phyloP scores from a whole-genome alignment of 2,113 vertebrate species.

The Thinocorus orbignyianus region DNA sequence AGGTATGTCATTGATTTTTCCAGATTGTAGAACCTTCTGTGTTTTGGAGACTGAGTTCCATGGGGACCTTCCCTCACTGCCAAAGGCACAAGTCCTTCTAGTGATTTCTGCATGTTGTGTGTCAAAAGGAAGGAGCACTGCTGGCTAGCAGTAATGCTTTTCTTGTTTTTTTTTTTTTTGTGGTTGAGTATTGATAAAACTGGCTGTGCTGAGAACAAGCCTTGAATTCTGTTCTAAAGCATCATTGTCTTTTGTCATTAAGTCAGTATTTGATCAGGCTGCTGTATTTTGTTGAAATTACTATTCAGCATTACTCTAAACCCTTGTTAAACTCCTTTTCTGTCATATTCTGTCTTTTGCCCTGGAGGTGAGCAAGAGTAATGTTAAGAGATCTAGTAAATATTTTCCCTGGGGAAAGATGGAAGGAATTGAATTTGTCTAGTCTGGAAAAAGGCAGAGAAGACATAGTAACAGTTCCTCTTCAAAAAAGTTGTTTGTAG shows the following conservation, averaged over 20 bases:
- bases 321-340: background rate
- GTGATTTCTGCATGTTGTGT: background rate
- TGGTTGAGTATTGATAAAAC: background rate
- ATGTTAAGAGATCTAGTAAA: background rate
- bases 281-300: background rate
- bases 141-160: background rate
- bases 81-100: background rate
- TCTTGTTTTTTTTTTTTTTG: background rate
- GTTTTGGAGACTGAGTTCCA: background rate
- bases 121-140: background rate
- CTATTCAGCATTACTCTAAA: background rate
- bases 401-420: background rate
- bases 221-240: background rate
- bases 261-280: background rate
- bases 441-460: background rate
- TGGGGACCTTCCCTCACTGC: background rate
- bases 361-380: background rate
- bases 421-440: background rate
- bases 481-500: background rate
- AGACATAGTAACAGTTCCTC: background rate
- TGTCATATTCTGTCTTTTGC: background rate
- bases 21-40: background rate
- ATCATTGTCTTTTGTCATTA: background rate
- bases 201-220: background rate
- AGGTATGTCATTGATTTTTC: slow-evolving; percentile 69